Conservation (phyloP, 2,797 vertebrate genomes). For the Fratercula arctica region DNA sequence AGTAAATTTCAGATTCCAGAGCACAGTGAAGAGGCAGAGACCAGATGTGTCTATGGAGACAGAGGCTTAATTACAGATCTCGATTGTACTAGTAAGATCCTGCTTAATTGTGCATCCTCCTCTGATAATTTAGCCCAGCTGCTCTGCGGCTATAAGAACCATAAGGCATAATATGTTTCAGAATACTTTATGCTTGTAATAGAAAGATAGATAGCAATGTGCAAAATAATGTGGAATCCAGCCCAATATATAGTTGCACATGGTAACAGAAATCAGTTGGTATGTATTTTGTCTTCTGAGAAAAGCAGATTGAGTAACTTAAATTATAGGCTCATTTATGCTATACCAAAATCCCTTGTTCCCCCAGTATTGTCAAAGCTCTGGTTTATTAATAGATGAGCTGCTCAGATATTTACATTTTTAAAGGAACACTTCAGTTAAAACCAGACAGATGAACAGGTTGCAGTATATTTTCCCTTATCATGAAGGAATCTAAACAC, state of each 20-base stretch:
- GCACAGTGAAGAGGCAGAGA: background rate
- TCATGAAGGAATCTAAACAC: background rate
- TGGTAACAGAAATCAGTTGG: background rate
- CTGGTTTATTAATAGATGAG: background rate
- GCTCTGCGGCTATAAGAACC: background rate
- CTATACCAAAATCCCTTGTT: background rate
- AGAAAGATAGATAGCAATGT: background rate
- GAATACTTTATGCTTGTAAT: conserved; percentile 16
- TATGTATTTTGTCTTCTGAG: background rate
- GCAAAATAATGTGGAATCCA: background rate
- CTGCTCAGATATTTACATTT: background rate
- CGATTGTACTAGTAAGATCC: background rate
- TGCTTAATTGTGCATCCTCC: conserved; percentile 47
- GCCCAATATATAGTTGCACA: background rate
- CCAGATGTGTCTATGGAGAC: conserved; percentile 41
- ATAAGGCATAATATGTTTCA: background rate
- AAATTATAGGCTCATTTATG: background rate
- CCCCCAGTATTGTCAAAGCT: background rate
- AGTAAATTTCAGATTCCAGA: conserved; percentile 25
- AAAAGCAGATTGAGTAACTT: background rate
- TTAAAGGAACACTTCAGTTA: background rate
- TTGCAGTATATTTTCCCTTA: background rate
- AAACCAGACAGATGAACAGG: background rate
- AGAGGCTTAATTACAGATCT: conserved; percentile 50
- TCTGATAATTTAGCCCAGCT: conserved; percentile 55